Evolutionary conservation across 1,140 invertebrate genomes (phyloP), one percentile per base, ranked within the genome.

Genomic region (Onthophagus taurus): DNA sequence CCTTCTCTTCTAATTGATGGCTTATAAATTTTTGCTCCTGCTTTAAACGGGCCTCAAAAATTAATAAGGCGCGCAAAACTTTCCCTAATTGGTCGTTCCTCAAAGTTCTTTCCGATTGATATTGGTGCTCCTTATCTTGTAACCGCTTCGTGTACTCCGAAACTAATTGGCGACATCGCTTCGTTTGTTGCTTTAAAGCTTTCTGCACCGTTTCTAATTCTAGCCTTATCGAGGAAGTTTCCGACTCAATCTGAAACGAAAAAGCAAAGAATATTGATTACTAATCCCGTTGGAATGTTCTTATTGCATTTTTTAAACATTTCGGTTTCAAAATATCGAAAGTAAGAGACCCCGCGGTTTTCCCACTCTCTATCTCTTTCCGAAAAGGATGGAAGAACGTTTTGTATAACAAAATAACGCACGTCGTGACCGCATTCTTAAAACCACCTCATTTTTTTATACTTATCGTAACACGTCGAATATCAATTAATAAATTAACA

Each of bases 1-100:
- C 81, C 55, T 82, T 82, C 52, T 81, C 78, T 26, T 72, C 69
- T 2, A 86, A 66, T 37, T 79, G 71, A 29, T 75, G 72, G 23
- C 74, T 71, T 29, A 86, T 83, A 49, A 73, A 75, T 53, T 80
- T 79, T 54, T 85, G 81, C 59, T 86, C 83, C 54, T 79, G 74
- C n/a, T 76, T 74, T 2, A 85, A 62, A n/a, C 78, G 66, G 0
- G 80, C 77, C 56, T 86, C 81, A 11, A 85, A 70, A 13, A 80
- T 69, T 8, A 84, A 67, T 17, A 86, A 59, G 1, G 81, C 79
- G 9, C 80, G 70, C 2, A 85, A 64, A 11, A 84, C 75, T 41
- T 76, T 69, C 1, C 77, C 75, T 3, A 83, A 68, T 55, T 81
- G 80, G 50, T 77, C 75, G 57, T 82, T 78, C 11, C 77, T 67